Base-by-base conservation (phyloP, 1,140 invertebrate species). In the Macrostomum lignano region DNA sequence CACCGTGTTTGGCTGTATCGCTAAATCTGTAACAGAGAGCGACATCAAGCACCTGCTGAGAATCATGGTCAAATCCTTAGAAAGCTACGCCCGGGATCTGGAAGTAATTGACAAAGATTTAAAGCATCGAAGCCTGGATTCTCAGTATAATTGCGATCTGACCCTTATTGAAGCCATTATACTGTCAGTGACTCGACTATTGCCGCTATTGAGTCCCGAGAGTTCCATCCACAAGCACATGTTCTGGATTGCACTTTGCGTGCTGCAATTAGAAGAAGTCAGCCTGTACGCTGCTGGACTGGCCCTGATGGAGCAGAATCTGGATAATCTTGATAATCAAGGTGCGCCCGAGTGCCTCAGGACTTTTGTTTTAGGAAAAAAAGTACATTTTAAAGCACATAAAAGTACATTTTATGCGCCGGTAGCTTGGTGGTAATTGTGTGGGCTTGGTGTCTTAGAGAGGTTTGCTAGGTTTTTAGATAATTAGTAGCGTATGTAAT, bases 1-100 rank as follows among this genome's bases (percentile, higher is more conserved):
- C 0, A 91, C 93, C 40, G 84, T 93, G 2, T 91, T 81, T 54
- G 84, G 84, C 9, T 91, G 84, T 51, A 93, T 93, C 31, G 82
- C 78, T 63, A 71, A 79, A 56, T 70, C 67, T 40, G 67, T 74
- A n/a, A 73, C 67, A 0, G 75, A 82, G 58, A 67, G 70, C 29
- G 82, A 91, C 44, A 76, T 93, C 42, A 86, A 84, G 49, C 77
- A 88, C 46, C 55, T 91, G 2, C 60, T 93, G 10, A 64, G 77
- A 26, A 88, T 86, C 44, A 55, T 93, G 31, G 77, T 88, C 11
- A 86, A 88, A 53, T 81, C 84, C 1, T 50, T 94, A 20, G 82
- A 91, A 47, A 81, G 75, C 11, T 91, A 86, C 47, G 78, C 74
- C 42, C 82, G 93, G 10, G 31, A 32, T 11, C 25, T 32, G 11